phyloP scores from a whole-genome alignment of 1,140 invertebrate genomes.

The Dendroctonus ponderosae region DNA sequence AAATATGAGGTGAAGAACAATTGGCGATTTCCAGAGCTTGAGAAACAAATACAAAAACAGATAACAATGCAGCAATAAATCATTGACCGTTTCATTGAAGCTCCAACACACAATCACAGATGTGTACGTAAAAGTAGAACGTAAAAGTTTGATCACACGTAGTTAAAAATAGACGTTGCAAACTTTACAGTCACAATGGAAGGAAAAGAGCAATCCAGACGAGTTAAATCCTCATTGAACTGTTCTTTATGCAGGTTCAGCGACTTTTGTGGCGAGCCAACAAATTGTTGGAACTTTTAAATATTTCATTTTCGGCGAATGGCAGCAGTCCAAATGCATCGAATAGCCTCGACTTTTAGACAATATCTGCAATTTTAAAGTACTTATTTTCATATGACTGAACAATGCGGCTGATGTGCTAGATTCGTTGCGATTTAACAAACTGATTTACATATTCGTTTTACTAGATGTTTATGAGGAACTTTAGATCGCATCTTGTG shows the following conservation, averaged over 20 bases:
- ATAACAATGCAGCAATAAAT: too few species aligned
- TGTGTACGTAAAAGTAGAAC: too few species aligned
- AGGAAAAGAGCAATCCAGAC: too few species aligned
- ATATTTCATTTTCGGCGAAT: slow-evolving; percentile 22
- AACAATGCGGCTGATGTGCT: slow-evolving; percentile 10
- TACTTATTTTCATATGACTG: slow-evolving; percentile 23
- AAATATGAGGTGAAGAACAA: too few species aligned
- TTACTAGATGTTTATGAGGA: slow-evolving; percentile 3
- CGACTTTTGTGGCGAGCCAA: slow-evolving; percentile 24
- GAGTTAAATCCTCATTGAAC: too few species aligned
- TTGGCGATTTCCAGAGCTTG: too few species aligned
- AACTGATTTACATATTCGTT: slow-evolving; percentile 9
- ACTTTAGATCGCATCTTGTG: neutral
- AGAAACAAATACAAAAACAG: too few species aligned
- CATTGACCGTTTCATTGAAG: too few species aligned
- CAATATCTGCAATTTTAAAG: slow-evolving; percentile 16
- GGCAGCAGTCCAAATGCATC: slow-evolving; percentile 19
- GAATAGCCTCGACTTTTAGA: slow-evolving; percentile 1
- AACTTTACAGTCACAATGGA: too few species aligned
- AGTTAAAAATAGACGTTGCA: too few species aligned
- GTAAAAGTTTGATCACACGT: too few species aligned
- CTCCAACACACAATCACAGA: too few species aligned
- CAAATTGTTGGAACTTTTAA: slow-evolving; percentile 15
- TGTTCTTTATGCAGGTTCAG: slow-evolving; percentile 8
- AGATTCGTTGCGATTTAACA: neutral